A percentile compares a stretch with the other conserved stretches of the same genome.
Evolutionary conservation across 2,113 vertebrate genomes (phyloP).

Genomic region (Mesitornis unicolor): DNA sequence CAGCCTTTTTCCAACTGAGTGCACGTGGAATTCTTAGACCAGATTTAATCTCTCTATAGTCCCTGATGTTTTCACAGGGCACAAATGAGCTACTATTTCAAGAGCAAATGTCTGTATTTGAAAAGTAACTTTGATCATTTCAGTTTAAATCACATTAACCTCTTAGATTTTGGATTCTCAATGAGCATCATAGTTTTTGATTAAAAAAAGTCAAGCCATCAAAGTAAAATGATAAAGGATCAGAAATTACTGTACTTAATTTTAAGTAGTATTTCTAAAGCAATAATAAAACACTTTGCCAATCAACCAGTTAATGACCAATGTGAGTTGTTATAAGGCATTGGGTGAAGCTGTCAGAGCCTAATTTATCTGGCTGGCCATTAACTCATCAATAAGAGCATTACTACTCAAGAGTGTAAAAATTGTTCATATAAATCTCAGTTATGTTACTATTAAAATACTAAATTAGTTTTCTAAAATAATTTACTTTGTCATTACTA

Average conservation of each 20-base stretch:
- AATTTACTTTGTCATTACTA: conserved; percentile 52
- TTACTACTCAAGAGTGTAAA: conserved; percentile 54
- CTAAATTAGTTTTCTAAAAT: conserved; percentile 65
- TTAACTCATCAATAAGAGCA: conserved; percentile 63
- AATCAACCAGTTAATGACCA: conserved; percentile 50
- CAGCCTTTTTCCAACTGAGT: not conserved
- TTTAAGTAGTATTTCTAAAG: conserved; percentile 27
- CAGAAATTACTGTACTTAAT: conserved; percentile 11
- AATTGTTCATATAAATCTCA: conserved; percentile 62
- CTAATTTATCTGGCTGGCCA: conserved; percentile 53
- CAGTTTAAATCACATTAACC: not conserved
- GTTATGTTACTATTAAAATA: conserved; percentile 55
- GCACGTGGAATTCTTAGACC: not conserved
- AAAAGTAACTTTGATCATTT: not conserved
- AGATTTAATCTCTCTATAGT: not conserved
- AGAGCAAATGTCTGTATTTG: not conserved
- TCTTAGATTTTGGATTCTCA: not conserved
- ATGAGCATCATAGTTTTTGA: not conserved
- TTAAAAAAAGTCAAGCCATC: not conserved
- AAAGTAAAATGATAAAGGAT: conserved; percentile 45
- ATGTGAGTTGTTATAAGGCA: not conserved
- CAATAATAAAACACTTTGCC: conserved; percentile 63
- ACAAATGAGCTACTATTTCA: not conserved
- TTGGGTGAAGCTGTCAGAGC: conserved; percentile 11
- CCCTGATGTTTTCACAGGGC: not conserved